Percentiles rank a stretch among this genome's conserved stretches.
These are phyloP conservation scores for Eidolon dupreanum DNA, from an alignment of 2,797 vertebrate genomes.

Conservation along the genomic window DNA sequence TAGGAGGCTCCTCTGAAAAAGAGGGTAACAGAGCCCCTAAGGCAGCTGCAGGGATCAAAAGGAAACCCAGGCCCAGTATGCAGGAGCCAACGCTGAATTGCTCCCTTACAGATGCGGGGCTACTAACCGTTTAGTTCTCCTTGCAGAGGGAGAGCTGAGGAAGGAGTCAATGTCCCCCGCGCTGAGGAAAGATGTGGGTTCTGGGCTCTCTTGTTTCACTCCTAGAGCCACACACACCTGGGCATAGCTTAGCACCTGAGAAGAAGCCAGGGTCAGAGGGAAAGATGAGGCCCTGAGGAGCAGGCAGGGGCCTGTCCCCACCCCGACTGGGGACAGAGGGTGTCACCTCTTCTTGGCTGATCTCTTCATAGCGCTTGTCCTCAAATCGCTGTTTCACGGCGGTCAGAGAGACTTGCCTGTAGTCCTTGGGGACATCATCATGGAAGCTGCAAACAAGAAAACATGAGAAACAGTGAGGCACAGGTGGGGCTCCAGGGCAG, in stretches of 20 bases:
- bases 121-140: constrained; percentile 90
- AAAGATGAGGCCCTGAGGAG: background rate
- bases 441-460: constrained; percentile 89
- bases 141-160: constrained; percentile 94
- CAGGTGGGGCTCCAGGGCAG: background rate
- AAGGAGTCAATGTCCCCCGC: constrained; percentile 91
- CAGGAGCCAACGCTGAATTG: background rate
- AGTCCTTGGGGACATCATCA: constrained; percentile 95
- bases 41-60: background rate
- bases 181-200: constrained; percentile 85
- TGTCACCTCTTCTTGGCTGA: constrained; percentile 93
- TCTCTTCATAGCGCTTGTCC: constrained; percentile 91
- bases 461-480: background rate
- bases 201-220: constrained; percentile 88
- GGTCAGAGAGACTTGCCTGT: constrained; percentile 94
- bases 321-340: accelerated
- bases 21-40: background rate
- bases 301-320: accelerated
- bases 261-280: background rate
- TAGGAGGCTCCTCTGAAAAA: background rate
- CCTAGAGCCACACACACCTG: constrained; percentile 94
- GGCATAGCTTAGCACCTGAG: constrained; percentile 93
- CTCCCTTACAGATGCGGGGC: background rate
- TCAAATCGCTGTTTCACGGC: constrained; percentile 98
- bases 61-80: background rate